phyloP scores from a whole-genome alignment of 2,888 invertebrate genomes.

The Eilema griseolum region DNA sequence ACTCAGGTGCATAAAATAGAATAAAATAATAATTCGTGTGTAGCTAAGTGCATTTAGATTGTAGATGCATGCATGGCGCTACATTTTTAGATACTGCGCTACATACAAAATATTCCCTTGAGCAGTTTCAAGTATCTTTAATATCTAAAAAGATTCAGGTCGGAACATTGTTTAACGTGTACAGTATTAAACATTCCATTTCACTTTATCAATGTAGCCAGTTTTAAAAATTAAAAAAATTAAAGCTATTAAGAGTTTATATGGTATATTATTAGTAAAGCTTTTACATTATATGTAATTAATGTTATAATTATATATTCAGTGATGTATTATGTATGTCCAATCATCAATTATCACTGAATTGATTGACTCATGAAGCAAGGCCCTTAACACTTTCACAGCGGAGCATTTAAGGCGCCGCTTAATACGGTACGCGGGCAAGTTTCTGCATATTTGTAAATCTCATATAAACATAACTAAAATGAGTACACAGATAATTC shows the following conservation, averaged over 20 bases:
- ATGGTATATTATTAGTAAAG: conserved; percentile 51
- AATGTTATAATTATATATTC: conserved; percentile 37
- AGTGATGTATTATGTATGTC: conserved; percentile 30
- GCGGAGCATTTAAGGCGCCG: too few relatives aligned
- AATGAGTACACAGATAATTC: too few relatives aligned
- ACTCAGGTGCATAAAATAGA: background rate
- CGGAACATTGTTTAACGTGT: conserved; percentile 30
- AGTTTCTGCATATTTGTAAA: too few relatives aligned
- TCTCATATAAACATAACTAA: too few relatives aligned
- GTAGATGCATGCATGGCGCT: background rate
- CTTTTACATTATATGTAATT: conserved; percentile 52
- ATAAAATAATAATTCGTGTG: background rate
- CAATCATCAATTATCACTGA: conserved; percentile 17
- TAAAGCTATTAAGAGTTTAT: conserved; percentile 28
- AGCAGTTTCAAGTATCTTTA: conserved; percentile 1
- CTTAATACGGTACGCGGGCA: too few relatives aligned
- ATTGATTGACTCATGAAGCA: conserved; percentile 24
- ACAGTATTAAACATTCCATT: conserved; percentile 72
- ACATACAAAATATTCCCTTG: background rate
- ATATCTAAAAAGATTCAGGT: background rate
- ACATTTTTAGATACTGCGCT: background rate
- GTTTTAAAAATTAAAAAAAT: conserved; percentile 29
- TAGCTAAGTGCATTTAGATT: background rate
- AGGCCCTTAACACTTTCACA: too few relatives aligned
- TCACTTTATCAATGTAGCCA: conserved; percentile 55